Evolutionary conservation across 2,888 invertebrate species (phyloP), one percentile per base, ranked within the genome.

Genomic region (Hirudinaria manillensis): DNA sequence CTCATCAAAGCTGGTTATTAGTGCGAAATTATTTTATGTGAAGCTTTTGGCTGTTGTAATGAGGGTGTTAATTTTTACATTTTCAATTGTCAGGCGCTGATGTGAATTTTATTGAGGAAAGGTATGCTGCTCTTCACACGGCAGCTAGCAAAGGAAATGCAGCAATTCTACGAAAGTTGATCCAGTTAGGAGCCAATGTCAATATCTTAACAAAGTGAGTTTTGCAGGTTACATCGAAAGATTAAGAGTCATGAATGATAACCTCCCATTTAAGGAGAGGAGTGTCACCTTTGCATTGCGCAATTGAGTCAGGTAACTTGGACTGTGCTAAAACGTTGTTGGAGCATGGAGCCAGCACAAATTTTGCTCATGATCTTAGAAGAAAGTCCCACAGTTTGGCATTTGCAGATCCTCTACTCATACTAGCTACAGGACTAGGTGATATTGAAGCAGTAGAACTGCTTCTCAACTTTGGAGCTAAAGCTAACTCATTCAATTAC

Each of bases 1-100:
- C 77, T 78, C n/a, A 76, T 78, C 21, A 29, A 72, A 13, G 74
- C 71, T 21, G 78, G 78, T 78, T 29, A 7, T n/a, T 61, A 61
- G 13, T 13, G 13, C 3, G 10, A 10, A 27, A 29, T 13, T 61
- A 4, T 4, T 61, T 24, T 61, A 1, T 10, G n/a, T 61, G 24
- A 24, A 61, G 19, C 29, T 16, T 61, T 61, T 53, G 13, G 21
- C 13, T 53, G 21, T 16, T 16, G 13, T 53, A 16, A 53, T 53
- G 53, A 16, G 13, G 21, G 21, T 53, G 53, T 61, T 61, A 16
- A 61, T 61, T 27, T 1, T 19, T 16, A 6, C 29, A 21, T 61
- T 7, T 6, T 61, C 61, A 27, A 27, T 61, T n/a, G 1, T 21
- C 7, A 61, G 61, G 61, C 10, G 61, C 61, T 61, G 61, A 61